Evolutionary conservation across 1,140 invertebrate genomes (phyloP), one percentile per base, ranked within the genome.

Genomic region (Babylonia areolata): DNA sequence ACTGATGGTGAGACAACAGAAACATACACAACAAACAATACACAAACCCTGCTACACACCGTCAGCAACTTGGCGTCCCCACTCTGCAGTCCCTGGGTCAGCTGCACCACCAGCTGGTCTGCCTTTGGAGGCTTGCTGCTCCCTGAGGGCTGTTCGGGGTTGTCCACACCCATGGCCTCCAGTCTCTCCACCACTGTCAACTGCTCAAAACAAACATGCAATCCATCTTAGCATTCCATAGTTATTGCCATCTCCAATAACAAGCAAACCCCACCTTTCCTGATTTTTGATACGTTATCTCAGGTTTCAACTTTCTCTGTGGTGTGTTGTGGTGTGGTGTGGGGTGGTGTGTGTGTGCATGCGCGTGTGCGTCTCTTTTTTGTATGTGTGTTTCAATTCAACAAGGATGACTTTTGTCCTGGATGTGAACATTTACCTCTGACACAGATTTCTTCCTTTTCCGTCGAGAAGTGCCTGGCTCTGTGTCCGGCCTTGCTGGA

Each of bases 71-170:
- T 91, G 54, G 87, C 90, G 85, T 94, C 94, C 39, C 91, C 86
- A 87, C 94, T 94, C 85, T 92, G 92, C 64, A 94, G 87, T 3
- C 93, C 94, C 80, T 94, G 94, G 2, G 92, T 89, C 20, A 94
- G 86, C 20, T 94, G 87, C 23, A 89, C 89, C 0, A 91, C 89
- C 51, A 94, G 64, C 37, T 89, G 92, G 82, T 94, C 93, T 11
- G 93, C 91, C 87, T 91, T 91, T 0, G 93, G 93, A 0, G 89
- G 90, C 64, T 90, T 85, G 58, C 64, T 89, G 0, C 81, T 78
- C 37, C n/a, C 77, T 71, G 40, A 46, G 1, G 82, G 3, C 37
- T 82, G 54, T 28, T 85, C 71, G 15, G 90, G 83, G 46, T 91
- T 87, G 39, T 92, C 91, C 37, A 93, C 85, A 77, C 91, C 91